These are phyloP conservation scores for Microtus montanus DNA, from an alignment of 2,113 vertebrate species.

Conservation along the genomic window DNA sequence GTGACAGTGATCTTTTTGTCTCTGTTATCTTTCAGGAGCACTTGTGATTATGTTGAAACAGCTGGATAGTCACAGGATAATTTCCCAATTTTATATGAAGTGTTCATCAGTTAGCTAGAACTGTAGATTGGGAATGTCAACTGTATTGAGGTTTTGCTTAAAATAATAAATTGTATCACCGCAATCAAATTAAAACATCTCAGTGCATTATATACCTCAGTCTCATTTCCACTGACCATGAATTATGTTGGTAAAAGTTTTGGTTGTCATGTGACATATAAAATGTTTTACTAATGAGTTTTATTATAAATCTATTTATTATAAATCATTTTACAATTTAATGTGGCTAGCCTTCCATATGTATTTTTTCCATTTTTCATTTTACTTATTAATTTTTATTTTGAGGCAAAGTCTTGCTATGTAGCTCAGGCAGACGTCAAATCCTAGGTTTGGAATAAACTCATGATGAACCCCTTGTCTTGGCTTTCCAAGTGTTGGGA, in stretches of 20 bases:
- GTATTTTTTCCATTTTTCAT: too few species aligned
- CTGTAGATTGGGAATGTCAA: not conserved
- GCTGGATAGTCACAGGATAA: not conserved
- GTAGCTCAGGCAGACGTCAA: not conserved
- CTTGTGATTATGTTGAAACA: not conserved
- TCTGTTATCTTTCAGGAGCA: not conserved
- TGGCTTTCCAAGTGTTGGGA: not conserved
- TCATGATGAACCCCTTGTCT: not conserved
- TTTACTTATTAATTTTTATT: too few species aligned
- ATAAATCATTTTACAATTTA: too few species aligned
- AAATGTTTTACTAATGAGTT: too few species aligned
- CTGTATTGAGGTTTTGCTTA: not conserved
- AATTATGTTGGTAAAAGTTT: not conserved
- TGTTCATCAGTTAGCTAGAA: not conserved
- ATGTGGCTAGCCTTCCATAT: too few species aligned
- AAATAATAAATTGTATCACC: not conserved
- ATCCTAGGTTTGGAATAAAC: not conserved
- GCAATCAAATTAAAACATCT: not conserved
- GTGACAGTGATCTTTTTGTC: not conserved
- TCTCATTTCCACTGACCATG: not conserved
- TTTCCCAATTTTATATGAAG: not conserved
- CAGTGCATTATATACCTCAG: not conserved
- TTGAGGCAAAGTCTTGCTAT: too few species aligned
- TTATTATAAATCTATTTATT: too few species aligned
- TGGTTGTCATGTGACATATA: not conserved